Evolutionary conservation across 2,797 vertebrate species (phyloP), one percentile per base, ranked within the genome.

Genomic region (Lutjanus argentimaculatus): DNA sequence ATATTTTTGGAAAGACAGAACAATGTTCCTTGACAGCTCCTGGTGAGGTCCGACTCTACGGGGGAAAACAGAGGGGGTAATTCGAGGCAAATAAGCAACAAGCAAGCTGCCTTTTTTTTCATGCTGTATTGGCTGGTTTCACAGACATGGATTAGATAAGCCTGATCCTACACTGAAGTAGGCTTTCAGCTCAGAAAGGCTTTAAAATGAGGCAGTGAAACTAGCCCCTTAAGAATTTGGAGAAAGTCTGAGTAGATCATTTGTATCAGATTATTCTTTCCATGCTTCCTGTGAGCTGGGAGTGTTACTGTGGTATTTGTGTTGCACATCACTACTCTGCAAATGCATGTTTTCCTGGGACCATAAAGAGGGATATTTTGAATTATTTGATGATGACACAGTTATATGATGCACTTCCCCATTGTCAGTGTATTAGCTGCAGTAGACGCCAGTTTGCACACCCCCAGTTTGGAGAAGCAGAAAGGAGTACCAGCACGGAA

Each of bases 121-220:
- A 74, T 77, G 63, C 63, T 11, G 62, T 25, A 62, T 65, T 68
- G 74, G 84, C 57, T 79, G 64, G 25, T 90, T 80, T 71, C 45
- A 79, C 78, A 77, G 55, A 77, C 30, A 51, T 63, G 67, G 81
- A 88, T 88, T 84, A 84, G 70, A 67, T 48, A 63, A 81, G 58
- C 53, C 74, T 51, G 83, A 85, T 79, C 72, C 67, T 25, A 66
- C 81, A 73, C 52, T 69, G 61, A 75, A 77, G 69, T 6, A 49
- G 45, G 71, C 73, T 85, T 67, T 85, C 55, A 65, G 69, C n/a
- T n/a, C n/a, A n/a, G n/a, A n/a, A n/a, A n/a, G n/a, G 55, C 48
- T 85, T 76, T 67, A 59, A 62, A 61, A 72, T 14, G 5, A 64
- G 56, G 48, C 40, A 71, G 49, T 55, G 53, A 84, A 76, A 62